These are phyloP conservation scores for Atrichornis clamosus DNA, from an alignment of 2,113 vertebrate species.

Conservation along the genomic window DNA sequence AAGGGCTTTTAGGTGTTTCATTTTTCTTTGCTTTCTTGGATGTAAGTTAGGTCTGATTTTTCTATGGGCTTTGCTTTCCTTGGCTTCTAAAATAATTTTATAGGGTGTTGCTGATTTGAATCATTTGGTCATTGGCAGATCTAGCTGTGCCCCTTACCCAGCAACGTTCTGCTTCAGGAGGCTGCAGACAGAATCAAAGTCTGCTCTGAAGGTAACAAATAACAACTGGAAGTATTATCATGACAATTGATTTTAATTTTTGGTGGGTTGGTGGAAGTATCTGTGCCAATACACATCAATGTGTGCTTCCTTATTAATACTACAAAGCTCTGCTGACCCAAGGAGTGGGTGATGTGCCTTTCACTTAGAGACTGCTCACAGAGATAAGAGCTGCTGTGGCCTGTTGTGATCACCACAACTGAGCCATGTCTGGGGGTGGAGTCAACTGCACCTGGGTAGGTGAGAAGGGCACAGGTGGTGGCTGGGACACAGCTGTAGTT, in stretches of 20 bases:
- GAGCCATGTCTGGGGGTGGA: rapidly evolving
- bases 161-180: neutral
- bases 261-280: neutral
- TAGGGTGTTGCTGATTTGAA: neutral
- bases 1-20: neutral
- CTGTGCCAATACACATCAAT: neutral
- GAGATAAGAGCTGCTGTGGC: neutral
- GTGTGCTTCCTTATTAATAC: neutral
- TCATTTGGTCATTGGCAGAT: neutral
- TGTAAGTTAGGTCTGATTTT: neutral
- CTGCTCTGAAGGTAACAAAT: neutral
- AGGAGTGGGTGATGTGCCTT: neutral
- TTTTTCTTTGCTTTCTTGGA: neutral
- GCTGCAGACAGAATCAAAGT: neutral
- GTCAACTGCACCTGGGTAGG: neutral
- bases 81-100: neutral
- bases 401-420: neutral
- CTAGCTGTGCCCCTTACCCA: neutral
- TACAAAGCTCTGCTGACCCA: rapidly evolving
- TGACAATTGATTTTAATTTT: neutral
- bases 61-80: neutral
- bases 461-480: neutral
- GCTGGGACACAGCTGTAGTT: neutral
- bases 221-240: neutral
- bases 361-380: neutral